A percentile compares a stretch with the other conserved stretches of the same genome.
Conservation (phyloP, 2,113 vertebrate genomes). For the Aplodontia rufa region DNA sequence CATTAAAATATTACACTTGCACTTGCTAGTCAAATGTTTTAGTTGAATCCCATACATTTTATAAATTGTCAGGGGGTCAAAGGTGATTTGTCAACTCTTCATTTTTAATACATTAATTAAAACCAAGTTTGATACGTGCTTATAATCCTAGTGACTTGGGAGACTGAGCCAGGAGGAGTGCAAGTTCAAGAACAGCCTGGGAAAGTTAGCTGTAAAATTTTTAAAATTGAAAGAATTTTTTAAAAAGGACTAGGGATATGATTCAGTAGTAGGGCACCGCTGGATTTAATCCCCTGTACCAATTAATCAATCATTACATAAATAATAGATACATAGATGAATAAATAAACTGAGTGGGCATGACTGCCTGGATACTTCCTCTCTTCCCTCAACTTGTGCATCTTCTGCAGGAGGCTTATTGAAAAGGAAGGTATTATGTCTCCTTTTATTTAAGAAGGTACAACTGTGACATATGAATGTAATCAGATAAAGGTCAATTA, state of each 20-base stretch:
- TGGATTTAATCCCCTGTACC: too few species aligned
- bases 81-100: not conserved
- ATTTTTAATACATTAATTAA: not conserved
- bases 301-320: too few species aligned
- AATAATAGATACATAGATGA: too few species aligned
- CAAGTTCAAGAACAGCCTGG: too few species aligned
- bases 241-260: too few species aligned
- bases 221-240: too few species aligned
- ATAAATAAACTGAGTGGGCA: too few species aligned
- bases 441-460: not conserved
- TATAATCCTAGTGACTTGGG: too few species aligned
- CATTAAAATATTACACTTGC: not conserved
- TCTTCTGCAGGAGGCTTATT: not conserved
- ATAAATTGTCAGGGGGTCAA: not conserved
- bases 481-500: not conserved
- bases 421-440: not conserved
- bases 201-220: too few species aligned
- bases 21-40: not conserved
- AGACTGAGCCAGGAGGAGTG: too few species aligned
- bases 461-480: not conserved
- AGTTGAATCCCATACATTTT: not conserved
- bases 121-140: not conserved
- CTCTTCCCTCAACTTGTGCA: not conserved
- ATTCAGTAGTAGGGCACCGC: too few species aligned
- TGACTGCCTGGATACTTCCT: not conserved